Evolutionary conservation across 2,113 vertebrate genomes (phyloP), one percentile per base, ranked within the genome.

Genomic region (Dendrocopos noguchii): DNA sequence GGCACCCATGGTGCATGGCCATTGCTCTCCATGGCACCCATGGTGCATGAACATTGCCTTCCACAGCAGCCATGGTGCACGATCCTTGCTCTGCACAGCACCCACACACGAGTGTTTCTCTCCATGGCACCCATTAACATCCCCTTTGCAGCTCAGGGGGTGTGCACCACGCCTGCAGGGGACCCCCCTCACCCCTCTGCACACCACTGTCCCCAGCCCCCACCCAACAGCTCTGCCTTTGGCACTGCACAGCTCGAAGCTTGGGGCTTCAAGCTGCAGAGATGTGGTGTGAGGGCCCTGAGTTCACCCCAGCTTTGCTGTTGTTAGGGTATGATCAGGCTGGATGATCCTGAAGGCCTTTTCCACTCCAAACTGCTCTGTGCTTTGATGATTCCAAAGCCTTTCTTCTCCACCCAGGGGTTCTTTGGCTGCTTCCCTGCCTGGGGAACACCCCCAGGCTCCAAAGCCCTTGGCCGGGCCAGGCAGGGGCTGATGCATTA

Each of bases 401-500:
- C 0, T 25, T 88, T 88, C 71, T 33, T 5, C 60, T 34, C 47
- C 21, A 0, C 6, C 5, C 1, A 11, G 44, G 28, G 12, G 16
- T 19, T 53, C 7, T 0, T 36, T 1, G 6, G 33, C 55, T 4
- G 1, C 7, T 68, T 9, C 20, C 20, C 14, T 31, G 27, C 33
- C 39, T 4, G 1, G 21, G 25, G 10, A 47, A 59, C 1, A 2
- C 29, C 8, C 10, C 0, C 17, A 10, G 10, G 31, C 61, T 81
- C 50, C 29, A 3, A 24, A 66, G 7, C 24, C n/a, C 2, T 0
- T 3, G 10, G 28, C 22, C 6, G 1, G 0, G 21, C 33, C 65
- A 42, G 47, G 87, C 4, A 7, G 64, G 28, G 36, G 19, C 47
- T 1, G 15, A 56, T 52, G 72, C 9, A 3, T 86, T 68, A 28